Evolutionary conservation across 92 coral and sea anemone species (phyloP).

Genomic region (Metridium senile): DNA sequence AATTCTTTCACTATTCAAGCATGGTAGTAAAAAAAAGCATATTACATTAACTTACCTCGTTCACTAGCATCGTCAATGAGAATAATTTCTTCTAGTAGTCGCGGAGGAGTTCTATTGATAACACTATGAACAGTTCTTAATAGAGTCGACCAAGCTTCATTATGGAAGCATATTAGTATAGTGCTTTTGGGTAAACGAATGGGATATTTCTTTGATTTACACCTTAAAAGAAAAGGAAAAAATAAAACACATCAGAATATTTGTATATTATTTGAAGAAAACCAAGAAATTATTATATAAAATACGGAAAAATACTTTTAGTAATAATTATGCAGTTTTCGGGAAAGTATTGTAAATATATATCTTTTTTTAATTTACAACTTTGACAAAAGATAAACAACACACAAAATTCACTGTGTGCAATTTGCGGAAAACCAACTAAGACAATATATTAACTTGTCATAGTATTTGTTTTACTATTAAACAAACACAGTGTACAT

Average conservation of each 20-base stretch:
- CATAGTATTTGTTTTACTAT: neutral
- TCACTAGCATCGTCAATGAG: constrained; percentile 96
- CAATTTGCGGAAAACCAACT: neutral
- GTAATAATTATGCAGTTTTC: no score
- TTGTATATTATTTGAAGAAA: neutral
- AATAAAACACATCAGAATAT: neutral
- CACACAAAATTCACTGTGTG: neutral
- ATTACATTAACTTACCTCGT: constrained; percentile 61
- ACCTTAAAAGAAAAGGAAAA: constrained; percentile 37
- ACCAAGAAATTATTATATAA: no score
- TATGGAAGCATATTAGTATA: constrained; percentile 91
- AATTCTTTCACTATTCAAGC: no score
- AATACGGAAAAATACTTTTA: no score
- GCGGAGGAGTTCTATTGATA: constrained; percentile 95
- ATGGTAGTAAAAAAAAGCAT: no score
- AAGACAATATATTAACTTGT: neutral
- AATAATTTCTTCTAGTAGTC: constrained; percentile 85
- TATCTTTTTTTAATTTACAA: no score
- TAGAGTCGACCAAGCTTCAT: constrained; percentile 98
- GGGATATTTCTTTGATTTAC: constrained; percentile 87
- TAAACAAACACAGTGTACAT: neutral
- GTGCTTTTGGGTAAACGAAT: constrained; percentile 80
- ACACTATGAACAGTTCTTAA: constrained; percentile 95
- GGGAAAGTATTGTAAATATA: no score
- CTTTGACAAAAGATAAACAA: neutral